phyloP scores from a whole-genome alignment of 2,888 invertebrate genomes.

The Craniophora ligustri region DNA sequence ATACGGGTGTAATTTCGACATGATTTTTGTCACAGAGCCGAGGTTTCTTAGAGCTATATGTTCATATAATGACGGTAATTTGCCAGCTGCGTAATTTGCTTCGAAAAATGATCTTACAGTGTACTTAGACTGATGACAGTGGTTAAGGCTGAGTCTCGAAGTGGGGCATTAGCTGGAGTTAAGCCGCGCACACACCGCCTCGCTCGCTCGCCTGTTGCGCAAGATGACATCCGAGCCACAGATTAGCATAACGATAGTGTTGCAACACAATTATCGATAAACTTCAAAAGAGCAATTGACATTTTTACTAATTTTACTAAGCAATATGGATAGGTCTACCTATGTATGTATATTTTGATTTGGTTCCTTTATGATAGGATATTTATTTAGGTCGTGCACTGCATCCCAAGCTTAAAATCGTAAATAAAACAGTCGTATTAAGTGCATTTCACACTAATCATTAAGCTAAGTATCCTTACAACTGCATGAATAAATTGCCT shows the following conservation, averaged over 20 bases:
- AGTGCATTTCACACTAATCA: slow-evolving; percentile 21
- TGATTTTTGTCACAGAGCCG: slow-evolving; percentile 45
- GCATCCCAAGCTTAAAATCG: too few relatives aligned
- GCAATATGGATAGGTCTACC: neutral
- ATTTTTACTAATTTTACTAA: neutral
- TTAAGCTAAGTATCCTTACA: slow-evolving; percentile 39
- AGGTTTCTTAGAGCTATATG: slow-evolving; percentile 37
- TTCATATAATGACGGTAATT: slow-evolving; percentile 54
- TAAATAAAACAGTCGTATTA: slow-evolving; percentile 24
- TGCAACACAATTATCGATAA: slow-evolving; percentile 54
- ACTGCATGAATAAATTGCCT: slow-evolving; percentile 59
- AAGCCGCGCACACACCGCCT: slow-evolving; percentile 77
- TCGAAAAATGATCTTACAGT: slow-evolving; percentile 57
- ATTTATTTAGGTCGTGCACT: too few relatives aligned
- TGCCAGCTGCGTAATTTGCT: slow-evolving; percentile 56
- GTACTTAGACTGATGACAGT: slow-evolving; percentile 60
- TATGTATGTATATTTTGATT: neutral
- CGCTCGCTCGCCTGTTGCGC: slow-evolving; percentile 85
- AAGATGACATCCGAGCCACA: slow-evolving; percentile 84
- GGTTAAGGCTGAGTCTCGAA: slow-evolving; percentile 68
- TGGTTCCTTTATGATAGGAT: too few relatives aligned
- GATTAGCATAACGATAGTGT: slow-evolving; percentile 84
- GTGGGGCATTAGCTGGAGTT: slow-evolving; percentile 75
- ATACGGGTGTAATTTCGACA: slow-evolving; percentile 32
- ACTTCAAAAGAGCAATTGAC: slow-evolving; percentile 3